Evolutionary conservation across 2,888 invertebrate species (phyloP).

Genomic region (Agelastica alni): DNA sequence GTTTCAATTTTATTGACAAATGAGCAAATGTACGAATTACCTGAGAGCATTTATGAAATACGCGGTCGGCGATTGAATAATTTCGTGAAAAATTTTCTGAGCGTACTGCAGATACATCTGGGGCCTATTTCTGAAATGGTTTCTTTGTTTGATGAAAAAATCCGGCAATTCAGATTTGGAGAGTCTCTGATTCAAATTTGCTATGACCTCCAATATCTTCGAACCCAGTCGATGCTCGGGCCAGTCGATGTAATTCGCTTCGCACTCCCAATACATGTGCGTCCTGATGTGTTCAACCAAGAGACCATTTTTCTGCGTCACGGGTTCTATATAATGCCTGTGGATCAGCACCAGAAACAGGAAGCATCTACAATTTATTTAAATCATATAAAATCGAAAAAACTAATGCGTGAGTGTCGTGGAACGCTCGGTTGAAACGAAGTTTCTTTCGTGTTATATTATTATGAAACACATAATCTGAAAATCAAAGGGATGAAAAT

Average conservation of each 20-base stretch:
- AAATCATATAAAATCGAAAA: background rate
- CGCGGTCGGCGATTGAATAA: slow-evolving; percentile 73
- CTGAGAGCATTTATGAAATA: slow-evolving; percentile 71
- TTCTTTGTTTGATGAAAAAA: slow-evolving; percentile 73
- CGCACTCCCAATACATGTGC: slow-evolving; percentile 79
- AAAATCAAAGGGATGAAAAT: no score
- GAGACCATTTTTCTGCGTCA: slow-evolving; percentile 67
- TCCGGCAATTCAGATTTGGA: slow-evolving; percentile 68
- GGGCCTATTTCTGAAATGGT: slow-evolving; percentile 75
- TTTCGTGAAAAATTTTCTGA: slow-evolving; percentile 69
- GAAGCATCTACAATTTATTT: slow-evolving; percentile 55
- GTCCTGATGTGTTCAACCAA: slow-evolving; percentile 74
- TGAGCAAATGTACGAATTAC: slow-evolving; percentile 55
- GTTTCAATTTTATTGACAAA: no score
- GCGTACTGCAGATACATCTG: slow-evolving; percentile 65
- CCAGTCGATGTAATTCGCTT: slow-evolving; percentile 73
- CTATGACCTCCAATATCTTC: slow-evolving; percentile 66
- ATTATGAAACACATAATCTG: no score
- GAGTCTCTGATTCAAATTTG: slow-evolving; percentile 66
- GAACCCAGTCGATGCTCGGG: slow-evolving; percentile 75
- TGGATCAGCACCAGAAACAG: slow-evolving; percentile 70
- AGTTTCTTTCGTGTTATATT: no score
- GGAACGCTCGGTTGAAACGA: no score
- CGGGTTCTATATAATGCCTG: slow-evolving; percentile 72
- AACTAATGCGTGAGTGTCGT: no score